A percentile compares a stretch with the other conserved stretches of the same genome.
These are phyloP conservation scores for Psittacus erithacus DNA, from an alignment of 2,113 vertebrate species.

Conservation along the genomic window DNA sequence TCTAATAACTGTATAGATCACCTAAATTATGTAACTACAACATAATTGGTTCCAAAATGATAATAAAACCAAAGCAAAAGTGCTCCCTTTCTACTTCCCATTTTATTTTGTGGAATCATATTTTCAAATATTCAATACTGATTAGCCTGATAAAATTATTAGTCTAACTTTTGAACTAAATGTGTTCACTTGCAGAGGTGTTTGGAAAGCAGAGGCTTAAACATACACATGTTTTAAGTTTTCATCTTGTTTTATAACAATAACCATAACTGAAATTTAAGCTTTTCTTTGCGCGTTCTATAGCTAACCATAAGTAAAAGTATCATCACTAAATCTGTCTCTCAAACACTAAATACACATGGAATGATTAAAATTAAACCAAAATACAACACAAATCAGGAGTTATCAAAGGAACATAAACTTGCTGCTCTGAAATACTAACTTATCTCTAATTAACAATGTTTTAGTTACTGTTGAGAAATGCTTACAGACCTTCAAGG, in stretches of 20 bases:
- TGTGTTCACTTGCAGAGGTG: neutral
- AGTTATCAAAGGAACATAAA: neutral
- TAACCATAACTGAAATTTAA: neutral
- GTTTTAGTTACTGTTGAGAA: neutral
- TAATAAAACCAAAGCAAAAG: neutral
- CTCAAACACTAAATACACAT: neutral
- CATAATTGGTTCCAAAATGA: neutral
- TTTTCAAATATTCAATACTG: neutral
- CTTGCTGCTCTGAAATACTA: neutral
- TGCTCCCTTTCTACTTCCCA: neutral
- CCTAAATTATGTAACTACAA: neutral
- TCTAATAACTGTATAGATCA: neutral
- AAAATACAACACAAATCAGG: neutral
- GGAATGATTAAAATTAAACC: neutral
- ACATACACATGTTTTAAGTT: neutral
- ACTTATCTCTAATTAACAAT: neutral
- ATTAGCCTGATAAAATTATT: neutral
- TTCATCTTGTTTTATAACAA: neutral
- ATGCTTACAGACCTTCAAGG: neutral
- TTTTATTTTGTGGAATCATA: neutral
- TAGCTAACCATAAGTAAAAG: neutral
- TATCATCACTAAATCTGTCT: neutral
- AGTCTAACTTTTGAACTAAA: neutral
- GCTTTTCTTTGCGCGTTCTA: neutral
- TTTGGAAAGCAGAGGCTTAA: neutral